These are phyloP conservation scores for Eurois occulta DNA, from an alignment of 2,888 invertebrate species.

Conservation along the genomic window DNA sequence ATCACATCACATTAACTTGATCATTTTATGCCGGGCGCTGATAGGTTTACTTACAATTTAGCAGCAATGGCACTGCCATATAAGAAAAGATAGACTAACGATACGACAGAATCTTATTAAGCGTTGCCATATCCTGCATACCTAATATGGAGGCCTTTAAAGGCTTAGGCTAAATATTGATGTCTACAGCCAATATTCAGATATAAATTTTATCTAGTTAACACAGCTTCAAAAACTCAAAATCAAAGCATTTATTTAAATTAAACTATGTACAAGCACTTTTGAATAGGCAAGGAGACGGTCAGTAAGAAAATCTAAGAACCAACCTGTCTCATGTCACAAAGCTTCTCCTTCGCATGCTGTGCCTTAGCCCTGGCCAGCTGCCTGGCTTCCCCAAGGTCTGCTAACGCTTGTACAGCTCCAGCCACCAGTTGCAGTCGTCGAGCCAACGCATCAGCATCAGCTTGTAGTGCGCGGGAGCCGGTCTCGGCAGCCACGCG, in stretches of 20 bases:
- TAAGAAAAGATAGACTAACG: background rate
- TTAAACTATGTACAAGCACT: background rate
- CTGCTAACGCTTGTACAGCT: conserved; percentile 93
- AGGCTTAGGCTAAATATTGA: background rate
- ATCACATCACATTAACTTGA: background rate
- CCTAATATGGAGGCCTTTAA: background rate
- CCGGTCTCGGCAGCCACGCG: conserved; percentile 95
- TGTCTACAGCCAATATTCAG: background rate
- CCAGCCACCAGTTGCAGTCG: conserved; percentile 94
- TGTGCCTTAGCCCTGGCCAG: conserved; percentile 90
- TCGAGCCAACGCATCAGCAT: conserved; percentile 94
- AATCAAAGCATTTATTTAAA: background rate
- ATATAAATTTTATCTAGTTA: background rate
- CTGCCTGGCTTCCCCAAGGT: conserved; percentile 94
- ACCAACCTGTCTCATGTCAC: conserved; percentile 93
- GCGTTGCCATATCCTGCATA: background rate
- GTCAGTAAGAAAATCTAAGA: background rate
- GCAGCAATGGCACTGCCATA: background rate
- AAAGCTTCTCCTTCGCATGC: conserved; percentile 92
- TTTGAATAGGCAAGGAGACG: background rate
- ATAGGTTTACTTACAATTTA: background rate
- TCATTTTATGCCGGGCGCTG: background rate
- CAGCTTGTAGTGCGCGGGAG: conserved; percentile 93
- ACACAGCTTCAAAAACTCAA: background rate
- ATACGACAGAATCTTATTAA: background rate